Conservation (phyloP, 2,113 vertebrate species). For the Probosciger aterrimus region DNA sequence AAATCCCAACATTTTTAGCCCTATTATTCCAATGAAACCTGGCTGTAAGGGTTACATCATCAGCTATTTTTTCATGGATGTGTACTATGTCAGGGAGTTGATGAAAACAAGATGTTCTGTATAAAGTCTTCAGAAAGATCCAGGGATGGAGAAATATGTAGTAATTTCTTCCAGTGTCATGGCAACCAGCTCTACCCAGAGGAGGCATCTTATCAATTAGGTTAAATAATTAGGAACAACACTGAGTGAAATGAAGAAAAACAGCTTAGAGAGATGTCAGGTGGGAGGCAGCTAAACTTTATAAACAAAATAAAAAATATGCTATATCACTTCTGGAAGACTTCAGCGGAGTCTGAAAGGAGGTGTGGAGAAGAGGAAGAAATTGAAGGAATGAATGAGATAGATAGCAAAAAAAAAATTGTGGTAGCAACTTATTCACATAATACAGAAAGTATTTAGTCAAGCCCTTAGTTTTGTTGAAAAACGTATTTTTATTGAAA, state of each 20-base stretch:
- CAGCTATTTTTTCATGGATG: neutral
- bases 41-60: neutral
- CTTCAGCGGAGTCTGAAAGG: neutral
- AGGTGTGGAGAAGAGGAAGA: neutral
- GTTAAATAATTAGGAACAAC: conserved; percentile 27
- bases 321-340: neutral
- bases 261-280: neutral
- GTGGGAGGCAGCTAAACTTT: neutral
- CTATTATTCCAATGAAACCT: neutral
- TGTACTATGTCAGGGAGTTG: neutral
- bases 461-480: neutral
- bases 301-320: neutral
- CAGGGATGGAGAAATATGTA: neutral
- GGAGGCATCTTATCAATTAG: conserved; percentile 19
- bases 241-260: conserved; percentile 13
- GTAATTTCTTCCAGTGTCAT: neutral
- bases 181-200: conserved; percentile 3
- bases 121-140: conserved; percentile 5
- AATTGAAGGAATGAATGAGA: neutral
- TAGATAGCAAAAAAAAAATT: neutral
- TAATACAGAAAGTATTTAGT: neutral
- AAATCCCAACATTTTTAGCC: neutral
- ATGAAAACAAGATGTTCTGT: neutral
- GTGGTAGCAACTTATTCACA: neutral
- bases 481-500: neutral